Base-by-base conservation (phyloP, 2,888 invertebrate species). In the Panzeria rudis region DNA sequence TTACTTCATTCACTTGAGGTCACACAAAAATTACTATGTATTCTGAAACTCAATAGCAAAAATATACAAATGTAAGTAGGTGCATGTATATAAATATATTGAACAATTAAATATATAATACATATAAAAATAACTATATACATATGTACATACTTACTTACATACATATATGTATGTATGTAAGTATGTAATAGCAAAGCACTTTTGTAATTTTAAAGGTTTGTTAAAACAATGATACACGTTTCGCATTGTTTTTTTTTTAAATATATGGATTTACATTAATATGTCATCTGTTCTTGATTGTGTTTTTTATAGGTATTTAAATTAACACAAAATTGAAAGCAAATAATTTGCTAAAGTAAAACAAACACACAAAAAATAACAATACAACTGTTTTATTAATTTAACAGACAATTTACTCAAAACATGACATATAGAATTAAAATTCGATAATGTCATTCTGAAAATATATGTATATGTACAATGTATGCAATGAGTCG, bases 371-470 rank as follows among this genome's bases (percentile, higher is more conserved):
- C 35, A 17, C 32, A 29, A 35, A 61, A 35, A 35, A 61, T 61
- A 15, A 44, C 41, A 35, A 20, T 61, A 64, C 62, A 52, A 52
- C 52, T 64, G 25, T 64, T 75, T 73, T 35, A 50, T 73, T 52
- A 52, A 11, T 64, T 75, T 52, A 38, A n/a, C 25, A 25, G 38
- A 54, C 9, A 38, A 38, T 38, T 13, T 3, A 11, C 17, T 50
- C 50, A 50, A 73, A 62, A 62, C 50, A 73, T 69, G 29, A 32
- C 68, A 61, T 59, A 47, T 50, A 23, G 25, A 77, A 59, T 23
- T 32, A 35, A 59, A 54, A 77, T 20, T 50, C 54, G 59, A 23
- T 47, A 59, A 68, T 59, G 64, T 23, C 61, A 69, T 13, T 59
- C 35, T 56, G 52, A 76, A 29, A 29, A 29, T 29, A 29, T 29